A percentile compares a stretch with the other conserved stretches of the same genome.
These are phyloP conservation scores for Megaleporinus macrocephalus DNA, from an alignment of 2,113 vertebrate genomes.

Conservation along the genomic window DNA sequence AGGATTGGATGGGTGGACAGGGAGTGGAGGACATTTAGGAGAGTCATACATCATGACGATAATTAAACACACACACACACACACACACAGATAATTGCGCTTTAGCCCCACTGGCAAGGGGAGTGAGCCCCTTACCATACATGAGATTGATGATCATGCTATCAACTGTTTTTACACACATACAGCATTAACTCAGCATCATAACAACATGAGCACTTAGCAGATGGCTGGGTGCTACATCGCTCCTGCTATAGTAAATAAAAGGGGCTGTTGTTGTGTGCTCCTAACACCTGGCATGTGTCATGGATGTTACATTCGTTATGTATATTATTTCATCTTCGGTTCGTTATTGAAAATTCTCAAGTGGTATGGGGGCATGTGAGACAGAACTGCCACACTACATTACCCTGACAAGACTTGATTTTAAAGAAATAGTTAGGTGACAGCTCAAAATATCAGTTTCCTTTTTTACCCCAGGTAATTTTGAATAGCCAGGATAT, in stretches of 20 bases:
- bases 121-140: slow-evolving; percentile 36
- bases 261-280: background rate
- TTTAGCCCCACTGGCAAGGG: slow-evolving; percentile 56
- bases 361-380: background rate
- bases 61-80: slow-evolving; percentile 43
- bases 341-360: background rate
- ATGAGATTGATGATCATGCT: slow-evolving; percentile 63
- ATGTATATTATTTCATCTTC: slow-evolving; percentile 2
- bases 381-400: no score
- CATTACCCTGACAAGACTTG: no score
- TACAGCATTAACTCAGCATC: background rate
- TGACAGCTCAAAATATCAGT: no score
- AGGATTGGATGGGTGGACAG: slow-evolving; percentile 43
- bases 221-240: slow-evolving; percentile 15
- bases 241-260: background rate
- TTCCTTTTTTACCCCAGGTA: no score
- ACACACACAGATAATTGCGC: slow-evolving; percentile 61
- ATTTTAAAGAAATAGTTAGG: no score
- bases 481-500: no score
- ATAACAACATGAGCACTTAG: background rate
- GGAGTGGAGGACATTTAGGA: slow-evolving; percentile 61
- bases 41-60: slow-evolving; percentile 66
- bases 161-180: slow-evolving; percentile 57
- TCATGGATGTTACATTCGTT: background rate
- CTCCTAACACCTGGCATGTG: background rate